phyloP scores from a whole-genome alignment of 2,113 vertebrate genomes.

The Nothocercus nigrocapillus region DNA sequence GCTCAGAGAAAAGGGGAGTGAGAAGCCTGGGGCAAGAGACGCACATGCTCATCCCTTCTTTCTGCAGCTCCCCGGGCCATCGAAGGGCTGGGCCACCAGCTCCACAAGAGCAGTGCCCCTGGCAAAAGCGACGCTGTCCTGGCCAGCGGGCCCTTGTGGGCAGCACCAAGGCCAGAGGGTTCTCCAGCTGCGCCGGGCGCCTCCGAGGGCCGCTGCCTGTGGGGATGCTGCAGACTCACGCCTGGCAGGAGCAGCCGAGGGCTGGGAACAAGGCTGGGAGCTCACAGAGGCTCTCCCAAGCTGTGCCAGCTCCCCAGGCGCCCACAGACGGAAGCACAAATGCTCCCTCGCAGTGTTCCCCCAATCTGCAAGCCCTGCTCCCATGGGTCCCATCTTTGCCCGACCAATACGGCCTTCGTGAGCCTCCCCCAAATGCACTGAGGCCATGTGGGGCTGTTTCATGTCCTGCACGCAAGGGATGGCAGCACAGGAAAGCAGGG shows the following conservation, averaged over 20 bases:
- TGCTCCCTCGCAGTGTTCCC: not conserved
- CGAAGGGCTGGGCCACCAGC: not conserved
- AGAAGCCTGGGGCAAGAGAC: not conserved
- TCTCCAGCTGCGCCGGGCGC: not conserved
- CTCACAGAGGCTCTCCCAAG: not conserved
- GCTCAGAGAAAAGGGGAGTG: constrained; percentile 40
- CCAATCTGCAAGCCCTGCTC: not conserved
- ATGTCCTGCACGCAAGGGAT: not conserved
- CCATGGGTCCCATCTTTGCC: not conserved
- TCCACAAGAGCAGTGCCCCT: not conserved
- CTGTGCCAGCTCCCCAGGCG: not conserved
- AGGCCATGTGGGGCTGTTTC: not conserved
- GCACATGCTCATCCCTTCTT: constrained; percentile 4
- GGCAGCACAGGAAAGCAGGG: not conserved
- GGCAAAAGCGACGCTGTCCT: not conserved
- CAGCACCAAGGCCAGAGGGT: not conserved
- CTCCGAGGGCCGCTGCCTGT: not conserved
- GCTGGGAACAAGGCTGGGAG: accelerated
- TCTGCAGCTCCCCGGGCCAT: not conserved
- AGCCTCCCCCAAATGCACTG: accelerated
- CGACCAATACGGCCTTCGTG: not conserved
- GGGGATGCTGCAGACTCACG: not conserved
- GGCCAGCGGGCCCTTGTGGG: accelerated
- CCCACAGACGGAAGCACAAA: not conserved
- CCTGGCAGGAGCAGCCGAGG: not conserved